Evolutionary conservation across 2,113 vertebrate genomes (phyloP), one percentile per base, ranked within the genome.

Genomic region (Caranx ignobilis): DNA sequence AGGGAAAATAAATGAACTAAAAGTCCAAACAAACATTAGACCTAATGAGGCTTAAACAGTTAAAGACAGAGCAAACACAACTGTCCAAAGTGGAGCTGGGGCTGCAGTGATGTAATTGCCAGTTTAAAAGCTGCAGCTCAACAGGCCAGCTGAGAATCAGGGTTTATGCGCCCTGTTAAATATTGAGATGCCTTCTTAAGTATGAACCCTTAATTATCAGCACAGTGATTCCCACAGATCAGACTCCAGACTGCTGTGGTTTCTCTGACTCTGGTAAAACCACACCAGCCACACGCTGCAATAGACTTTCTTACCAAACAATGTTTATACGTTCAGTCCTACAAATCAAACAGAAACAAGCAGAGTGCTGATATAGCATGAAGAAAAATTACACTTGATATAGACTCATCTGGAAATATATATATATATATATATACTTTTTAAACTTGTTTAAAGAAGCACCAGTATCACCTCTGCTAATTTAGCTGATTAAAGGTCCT

Each of bases 1-100:
- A n/a, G 79, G 11, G 56, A 61, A 84, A 85, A 71, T 65, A 75
- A 85, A 75, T 60, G 26, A 81, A 65, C 3, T 56, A 56, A 76
- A 70, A 70, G 47, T 19, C 47, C 69, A 82, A 80, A 75, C 73
- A 82, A 74, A 67, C 37, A 39, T 56, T 32, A 57, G 57, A 15
- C 9, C 45, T 77, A 77, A 85, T 85, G 72, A 87, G 73, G 68
- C 66, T 16, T 59, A 55, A 77, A 34, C 31, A 60, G 41, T 69
- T 39, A 57, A 34, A 75, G 71, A 72, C 47, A 61, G 66, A 81
- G 48, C 56, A 85, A 85, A 65, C 70, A 83, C 55, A 34, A 50
- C 31, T 11, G 18, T 31, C 4, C 5, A 54, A 69, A 60, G 34
- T 8, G 10, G 73, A 67, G 62, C 54, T 26, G 35, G 0, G 61